Percentiles rank a stretch among this genome's conserved stretches.
These are phyloP conservation scores for Balanococcus diminutus DNA, from an alignment of 2,888 invertebrate genomes.

Conservation along the genomic window DNA sequence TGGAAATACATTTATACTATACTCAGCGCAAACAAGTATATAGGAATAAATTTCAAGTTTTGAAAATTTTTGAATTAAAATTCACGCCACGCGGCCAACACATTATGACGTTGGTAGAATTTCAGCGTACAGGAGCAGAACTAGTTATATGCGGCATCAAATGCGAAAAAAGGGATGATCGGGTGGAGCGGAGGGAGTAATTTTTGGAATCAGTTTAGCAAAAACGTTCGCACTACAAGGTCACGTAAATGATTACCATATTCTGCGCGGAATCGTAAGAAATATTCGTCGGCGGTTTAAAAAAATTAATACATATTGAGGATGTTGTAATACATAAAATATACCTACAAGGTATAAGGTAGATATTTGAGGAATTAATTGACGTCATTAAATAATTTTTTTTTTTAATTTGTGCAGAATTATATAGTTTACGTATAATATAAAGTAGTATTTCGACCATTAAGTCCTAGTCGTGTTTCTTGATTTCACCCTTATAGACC, in stretches of 20 bases:
- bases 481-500: no score
- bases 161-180: background rate
- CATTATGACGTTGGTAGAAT: background rate
- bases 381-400: conserved; percentile 41
- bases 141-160: background rate
- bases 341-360: background rate
- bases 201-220: conserved; percentile 10
- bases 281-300: background rate
- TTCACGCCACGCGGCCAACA: background rate
- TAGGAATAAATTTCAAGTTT: background rate
- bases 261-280: background rate
- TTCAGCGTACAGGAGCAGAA: background rate
- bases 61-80: background rate
- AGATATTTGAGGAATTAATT: background rate
- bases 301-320: background rate
- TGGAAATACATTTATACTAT: no score
- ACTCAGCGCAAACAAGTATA: no score
- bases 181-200: background rate
- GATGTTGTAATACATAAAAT: background rate
- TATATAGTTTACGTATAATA: no score
- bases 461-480: no score
- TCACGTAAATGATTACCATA: background rate
- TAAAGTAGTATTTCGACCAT: no score
- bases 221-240: conserved; percentile 3
- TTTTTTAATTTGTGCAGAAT: no score